Evolutionary conservation across 1,140 invertebrate species (phyloP), one percentile per base, ranked within the genome.

Genomic region (Brachionus plicatilis): DNA sequence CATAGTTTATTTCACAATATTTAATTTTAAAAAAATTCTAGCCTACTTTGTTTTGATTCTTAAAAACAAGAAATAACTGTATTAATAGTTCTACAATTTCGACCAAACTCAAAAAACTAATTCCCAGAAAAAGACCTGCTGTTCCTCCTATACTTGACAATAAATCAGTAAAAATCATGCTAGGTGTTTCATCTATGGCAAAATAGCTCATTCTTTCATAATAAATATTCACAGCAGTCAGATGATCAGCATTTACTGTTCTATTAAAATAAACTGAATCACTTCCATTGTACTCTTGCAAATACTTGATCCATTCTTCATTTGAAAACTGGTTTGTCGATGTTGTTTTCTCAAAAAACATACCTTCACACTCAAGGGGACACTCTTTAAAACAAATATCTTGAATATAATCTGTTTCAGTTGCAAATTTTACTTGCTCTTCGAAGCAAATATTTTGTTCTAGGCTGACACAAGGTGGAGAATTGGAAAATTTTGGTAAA

Each of bases 301-400:
- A 41, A 24, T 43, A 43, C 33, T 45, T 17, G 14, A 29, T 41
- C n/a, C 33, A 75, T 43, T 75, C 6, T 41, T 41, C 8, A 43
- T 41, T 45, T 24, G 70, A 45, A 45, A 75, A 75, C 17, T 75
- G 11, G 17, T 75, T 75, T 12, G 33, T n/a, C 20, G 70, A 75
- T 43, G 33, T n/a, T 24, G 33, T 75, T 75, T 45, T 75, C 3
- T 17, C 41, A 45, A 75, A 75, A n/a, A n/a, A 6, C 70, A 75
- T 75, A 43, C 33, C n/a, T 7, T 75, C n/a, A 47, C 70, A 75
- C 17, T 75, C 70, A n/a, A 75, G 33, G 7, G 70, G 70, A 75
- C 70, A 75, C 17, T 45, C 12, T 7, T 41, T 14, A 47, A 41
- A 75, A 47, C 70, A 75, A 41, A 29, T 14, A 6, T 6, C 8